Base-by-base conservation (phyloP, 1,140 invertebrate species). In the Lethrus apterus region DNA sequence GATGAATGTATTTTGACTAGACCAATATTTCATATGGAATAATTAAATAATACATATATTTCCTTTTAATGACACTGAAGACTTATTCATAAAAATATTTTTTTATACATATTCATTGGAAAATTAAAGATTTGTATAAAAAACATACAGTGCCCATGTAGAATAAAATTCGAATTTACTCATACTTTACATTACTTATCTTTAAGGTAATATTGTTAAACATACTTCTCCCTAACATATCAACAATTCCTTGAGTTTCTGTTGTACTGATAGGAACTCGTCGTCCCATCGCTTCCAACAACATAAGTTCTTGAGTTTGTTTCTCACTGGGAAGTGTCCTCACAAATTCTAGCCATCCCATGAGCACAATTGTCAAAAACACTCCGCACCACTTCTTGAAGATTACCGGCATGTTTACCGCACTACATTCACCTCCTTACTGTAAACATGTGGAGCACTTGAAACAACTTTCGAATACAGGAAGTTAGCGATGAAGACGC, bases 211-310 rank as follows among this genome's bases (percentile, higher is more conserved):
- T n/a, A n/a, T n/a, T n/a, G n/a, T n/a, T n/a, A 31, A 47, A 73
- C 80, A 71, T 77, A 87, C 85, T 88, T 82, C 84, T 79, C 46
- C 84, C 83, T 51, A 89, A 70, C 73, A 89, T 82, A 60, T 87
- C 82, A 74, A 87, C 83, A 47, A 89, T 78, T 54, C 78, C 80
- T 46, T 84, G 80, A 41, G 79, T 71, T 51, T 73, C 68, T 11
- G 52, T 51, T 3, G 56, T 46, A 41, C 66, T 64, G 18, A 67
- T 58, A 13, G 62, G 62, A 17, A 50, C 55, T 54, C 81, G 76
- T 21, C 78, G 76, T 0, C 75, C 77, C 10, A 88, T 63, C 0
- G 81, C 80, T 46, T 86, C 82, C 46, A 86, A 68, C 19, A 88
- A 65, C 40, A 86, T 65, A 49, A 83, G 71, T 44, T 85, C 83